phyloP scores from a whole-genome alignment of 2,113 vertebrate species.

The Poeciliopsis prolifica region DNA sequence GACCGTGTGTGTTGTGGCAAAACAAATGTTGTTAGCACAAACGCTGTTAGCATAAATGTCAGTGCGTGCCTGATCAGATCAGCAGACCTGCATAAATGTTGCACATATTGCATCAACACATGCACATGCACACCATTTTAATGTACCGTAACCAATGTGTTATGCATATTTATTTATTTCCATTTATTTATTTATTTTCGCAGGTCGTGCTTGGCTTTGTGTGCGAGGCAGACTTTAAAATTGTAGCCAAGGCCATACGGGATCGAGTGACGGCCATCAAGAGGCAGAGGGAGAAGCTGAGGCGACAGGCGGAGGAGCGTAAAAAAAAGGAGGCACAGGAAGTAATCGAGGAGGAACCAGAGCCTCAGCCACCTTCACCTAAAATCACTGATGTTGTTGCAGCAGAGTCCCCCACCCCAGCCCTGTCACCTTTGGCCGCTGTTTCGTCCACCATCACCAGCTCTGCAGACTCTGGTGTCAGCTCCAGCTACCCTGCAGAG shows the following conservation, averaged over 20 bases:
- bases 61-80: conserved; percentile 6
- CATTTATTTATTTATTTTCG: background rate
- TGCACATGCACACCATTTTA: background rate
- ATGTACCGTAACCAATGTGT: conserved; percentile 21
- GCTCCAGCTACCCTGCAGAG: conserved; percentile 73
- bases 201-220: conserved; percentile 94
- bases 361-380: conserved; percentile 30
- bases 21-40: background rate
- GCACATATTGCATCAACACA: conserved; percentile 5
- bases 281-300: conserved; percentile 89
- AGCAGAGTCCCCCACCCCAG: conserved; percentile 39
- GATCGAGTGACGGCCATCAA: conserved; percentile 91
- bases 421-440: conserved; percentile 35
- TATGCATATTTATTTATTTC: background rate
- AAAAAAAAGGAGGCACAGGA: conserved; percentile 69
- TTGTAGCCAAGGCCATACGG: conserved; percentile 93
- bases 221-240: conserved; percentile 93
- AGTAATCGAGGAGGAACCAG: conserved; percentile 69
- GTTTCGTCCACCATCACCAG: conserved; percentile 65
- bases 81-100: background rate
- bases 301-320: conserved; percentile 73
- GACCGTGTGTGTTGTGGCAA: background rate
- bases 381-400: conserved; percentile 19
- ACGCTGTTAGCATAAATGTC: conserved; percentile 7
- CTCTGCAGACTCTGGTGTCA: conserved; percentile 69